phyloP scores from a whole-genome alignment of 2,113 vertebrate species.

The Tachysurus fulvidraco region DNA sequence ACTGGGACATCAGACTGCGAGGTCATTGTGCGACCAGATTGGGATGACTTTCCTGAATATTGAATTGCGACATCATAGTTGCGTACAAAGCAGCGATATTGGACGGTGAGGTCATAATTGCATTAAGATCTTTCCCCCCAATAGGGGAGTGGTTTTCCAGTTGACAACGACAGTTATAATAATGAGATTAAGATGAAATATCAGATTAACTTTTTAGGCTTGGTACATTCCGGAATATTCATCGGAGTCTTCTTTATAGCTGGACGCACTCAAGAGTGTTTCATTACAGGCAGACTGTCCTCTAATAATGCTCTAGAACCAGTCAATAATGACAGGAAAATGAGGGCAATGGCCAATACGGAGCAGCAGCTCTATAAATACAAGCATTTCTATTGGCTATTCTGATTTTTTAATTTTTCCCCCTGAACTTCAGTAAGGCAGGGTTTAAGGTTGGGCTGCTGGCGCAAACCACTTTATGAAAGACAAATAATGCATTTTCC shows the following conservation, averaged over 20 bases:
- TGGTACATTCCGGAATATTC: not conserved
- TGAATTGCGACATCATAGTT: too few relatives aligned
- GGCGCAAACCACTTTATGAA: not conserved
- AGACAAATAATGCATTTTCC: not conserved
- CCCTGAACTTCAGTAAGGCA: not conserved
- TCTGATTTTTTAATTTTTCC: not conserved
- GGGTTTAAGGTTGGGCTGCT: not conserved
- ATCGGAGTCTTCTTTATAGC: not conserved
- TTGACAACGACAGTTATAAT: too few relatives aligned
- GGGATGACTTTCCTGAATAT: too few relatives aligned
- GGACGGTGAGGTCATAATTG: too few relatives aligned
- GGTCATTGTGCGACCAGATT: too few relatives aligned
- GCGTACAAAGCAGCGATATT: too few relatives aligned
- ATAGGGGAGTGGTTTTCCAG: too few relatives aligned
- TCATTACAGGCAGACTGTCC: not conserved
- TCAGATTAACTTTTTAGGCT: not conserved
- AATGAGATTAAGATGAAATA: not conserved
- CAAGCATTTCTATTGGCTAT: not conserved
- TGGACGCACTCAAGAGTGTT: not conserved
- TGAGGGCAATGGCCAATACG: not conserved
- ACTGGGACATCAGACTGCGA: too few relatives aligned
- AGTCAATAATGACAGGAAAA: not conserved
- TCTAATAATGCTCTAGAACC: not conserved
- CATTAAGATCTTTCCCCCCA: too few relatives aligned
- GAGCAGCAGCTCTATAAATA: not conserved